Evolutionary conservation across 1,140 invertebrate species (phyloP), one percentile per base, ranked within the genome.

Genomic region (Dufourea novaeangliae): DNA sequence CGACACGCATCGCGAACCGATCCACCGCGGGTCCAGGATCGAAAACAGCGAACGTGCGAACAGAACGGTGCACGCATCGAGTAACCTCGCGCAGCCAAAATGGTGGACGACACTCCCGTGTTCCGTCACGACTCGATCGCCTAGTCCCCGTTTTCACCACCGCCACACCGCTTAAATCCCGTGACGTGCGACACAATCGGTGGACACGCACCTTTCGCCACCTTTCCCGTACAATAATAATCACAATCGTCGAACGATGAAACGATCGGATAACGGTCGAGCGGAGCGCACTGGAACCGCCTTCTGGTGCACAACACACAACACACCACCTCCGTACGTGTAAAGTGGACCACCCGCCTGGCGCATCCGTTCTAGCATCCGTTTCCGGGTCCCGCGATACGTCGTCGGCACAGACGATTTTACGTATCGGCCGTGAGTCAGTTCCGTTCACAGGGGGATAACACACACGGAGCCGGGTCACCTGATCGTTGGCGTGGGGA

Each of bases 61-160:
- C 37, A 39, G 27, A 57, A 56, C 27, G 63, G 67, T 66, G 70
- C 61, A 79, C 69, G 56, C 66, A 78, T 68, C 74, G 83, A 90
- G 90, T 90, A 91, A 91, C 89, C 88, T 91, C 71, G 88, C 87
- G 86, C 88, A 89, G 81, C 79, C 90, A 92, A 92, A 91, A 92
- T 92, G 91, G 91, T 90, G 90, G 90, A 88, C 89, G 90, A 85
- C 89, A 90, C 90, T 91, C 89, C 90, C 89, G 87, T 80, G 83
- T 85, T 70, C 77, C 71, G 64, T 70, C 81, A 76, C 67, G 67
- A 62, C 72, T 79, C 59, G 61, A 41, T 78, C 72, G 54, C 61
- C 71, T 22, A 68, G 37, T 66, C 37, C 46, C 79, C 75, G 52
- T 67, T n/a, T n/a, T n/a, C n/a, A n/a, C n/a, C n/a, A n/a, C n/a